Conservation (phyloP, 2,888 invertebrate species). For the Eupelmus urozonus region DNA sequence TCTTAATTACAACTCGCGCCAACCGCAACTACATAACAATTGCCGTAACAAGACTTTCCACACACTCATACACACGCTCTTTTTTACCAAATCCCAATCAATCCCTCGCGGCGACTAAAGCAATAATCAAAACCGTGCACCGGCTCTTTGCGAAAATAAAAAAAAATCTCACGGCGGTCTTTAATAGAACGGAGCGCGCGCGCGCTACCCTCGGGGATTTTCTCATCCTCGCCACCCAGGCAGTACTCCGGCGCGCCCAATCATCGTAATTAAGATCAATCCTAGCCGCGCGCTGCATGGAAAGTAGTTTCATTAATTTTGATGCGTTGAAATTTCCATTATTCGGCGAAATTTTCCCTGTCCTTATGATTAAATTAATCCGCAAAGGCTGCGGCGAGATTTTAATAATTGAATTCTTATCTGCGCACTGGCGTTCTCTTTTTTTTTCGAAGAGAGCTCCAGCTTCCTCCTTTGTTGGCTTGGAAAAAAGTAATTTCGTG, state of each 20-base stretch:
- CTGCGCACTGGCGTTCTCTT: background rate
- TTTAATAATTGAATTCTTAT: constrained; percentile 22
- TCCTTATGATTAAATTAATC: constrained; percentile 38
- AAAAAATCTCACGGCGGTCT: background rate
- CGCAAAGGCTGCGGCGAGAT: constrained; percentile 12
- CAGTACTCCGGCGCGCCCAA: constrained; percentile 2
- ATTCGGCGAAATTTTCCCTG: constrained; percentile 24
- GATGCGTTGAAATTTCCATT: constrained; percentile 27
- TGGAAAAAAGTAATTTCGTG: constrained; percentile 7
- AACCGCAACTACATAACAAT: background rate
- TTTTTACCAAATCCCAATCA: constrained; percentile 10
- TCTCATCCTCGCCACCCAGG: constrained; percentile 11
- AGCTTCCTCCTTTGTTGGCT: background rate
- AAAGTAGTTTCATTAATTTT: constrained; percentile 52
- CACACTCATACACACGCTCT: background rate
- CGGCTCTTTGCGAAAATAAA: background rate
- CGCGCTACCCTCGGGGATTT: background rate
- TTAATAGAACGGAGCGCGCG: background rate
- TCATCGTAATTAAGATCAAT: constrained; percentile 56
- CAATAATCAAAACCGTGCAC: constrained; percentile 4
- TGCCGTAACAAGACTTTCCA: background rate
- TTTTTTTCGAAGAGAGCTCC: background rate
- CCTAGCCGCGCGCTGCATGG: background rate
- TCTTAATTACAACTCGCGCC: background rate
- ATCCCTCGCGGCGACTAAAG: background rate